Base-by-base conservation (phyloP, 2,113 vertebrate species). In the Stigmatopora nigra region DNA sequence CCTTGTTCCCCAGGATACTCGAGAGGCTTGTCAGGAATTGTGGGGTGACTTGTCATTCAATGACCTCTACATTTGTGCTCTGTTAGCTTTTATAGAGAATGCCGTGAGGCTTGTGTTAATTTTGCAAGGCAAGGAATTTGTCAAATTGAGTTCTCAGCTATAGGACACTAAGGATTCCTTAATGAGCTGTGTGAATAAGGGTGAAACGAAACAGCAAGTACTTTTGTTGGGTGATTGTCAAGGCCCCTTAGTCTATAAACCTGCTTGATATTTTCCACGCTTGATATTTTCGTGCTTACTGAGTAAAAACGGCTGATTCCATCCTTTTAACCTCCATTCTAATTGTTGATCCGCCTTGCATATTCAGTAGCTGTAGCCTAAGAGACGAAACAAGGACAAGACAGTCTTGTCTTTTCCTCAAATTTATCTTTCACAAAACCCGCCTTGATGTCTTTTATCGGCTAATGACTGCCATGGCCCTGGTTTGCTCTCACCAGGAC, bases 41-140 rank as follows among this genome's bases (percentile, higher is more conserved):
- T 68, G 69, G 76, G 73, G 64, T 46, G 61, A 60, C 75, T 78
- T 84, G 84, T 82, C 82, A 82, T 81, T 85, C 79, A 71, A 63
- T 84, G 84, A 86, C 84, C 86, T 82, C 51, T 14, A 75, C 70
- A 46, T 67, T 75, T 80, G 59, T 62, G 65, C 57, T 71, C 17
- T 41, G 65, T 59, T 64, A 36, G 66, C 61, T 67, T 67, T 78
- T 80, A 71, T 64, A 19, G 48, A 71, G 73, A 73, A 71, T 12
- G 70, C 72, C 64, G 49, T 48, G 3, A 78, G 66, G 68, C 62
- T 14, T 46, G 65, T 73, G 71, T 65, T 69, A 14, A 63, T 74
- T 71, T 63, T 38, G 61, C 14, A 59, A 49, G 49, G 47, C 1
- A n/a, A 8, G 64, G 1, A 57, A 70, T 71, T 45, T 35, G 46